Conservation (phyloP, 2,113 vertebrate species). For the Pica pica region DNA sequence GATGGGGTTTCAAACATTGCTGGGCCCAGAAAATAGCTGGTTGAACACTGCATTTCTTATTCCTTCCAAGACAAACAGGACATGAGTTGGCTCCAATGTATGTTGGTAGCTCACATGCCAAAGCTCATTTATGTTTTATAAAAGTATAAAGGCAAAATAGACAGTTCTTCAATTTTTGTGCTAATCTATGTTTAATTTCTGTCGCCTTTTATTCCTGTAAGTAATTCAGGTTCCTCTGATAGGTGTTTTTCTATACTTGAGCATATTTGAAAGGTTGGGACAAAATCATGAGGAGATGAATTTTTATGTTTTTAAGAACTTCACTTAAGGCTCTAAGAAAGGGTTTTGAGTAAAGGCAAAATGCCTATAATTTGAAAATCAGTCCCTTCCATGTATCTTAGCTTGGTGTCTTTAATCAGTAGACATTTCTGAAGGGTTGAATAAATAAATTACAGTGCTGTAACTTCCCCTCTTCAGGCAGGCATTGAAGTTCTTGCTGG, state of each 20-base stretch:
- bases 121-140: background rate
- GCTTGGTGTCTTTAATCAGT: background rate
- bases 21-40: background rate
- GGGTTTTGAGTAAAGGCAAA: background rate
- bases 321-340: background rate
- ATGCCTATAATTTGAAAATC: background rate
- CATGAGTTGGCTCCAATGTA: background rate
- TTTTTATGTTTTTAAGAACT: background rate
- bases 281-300: background rate
- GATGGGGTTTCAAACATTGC: background rate
- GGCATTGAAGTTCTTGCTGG: background rate
- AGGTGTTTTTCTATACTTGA: background rate
- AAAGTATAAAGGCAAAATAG: background rate
- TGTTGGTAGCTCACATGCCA: background rate
- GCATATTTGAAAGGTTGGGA: background rate
- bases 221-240: background rate
- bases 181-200: background rate
- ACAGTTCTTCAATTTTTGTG: background rate
- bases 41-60: background rate
- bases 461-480: background rate
- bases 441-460: background rate
- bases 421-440: background rate
- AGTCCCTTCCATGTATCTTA: background rate
- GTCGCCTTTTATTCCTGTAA: background rate
- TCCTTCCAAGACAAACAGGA: background rate